Evolutionary conservation across 2,797 vertebrate genomes (phyloP).

Genomic region (Myotis findleyi): DNA sequence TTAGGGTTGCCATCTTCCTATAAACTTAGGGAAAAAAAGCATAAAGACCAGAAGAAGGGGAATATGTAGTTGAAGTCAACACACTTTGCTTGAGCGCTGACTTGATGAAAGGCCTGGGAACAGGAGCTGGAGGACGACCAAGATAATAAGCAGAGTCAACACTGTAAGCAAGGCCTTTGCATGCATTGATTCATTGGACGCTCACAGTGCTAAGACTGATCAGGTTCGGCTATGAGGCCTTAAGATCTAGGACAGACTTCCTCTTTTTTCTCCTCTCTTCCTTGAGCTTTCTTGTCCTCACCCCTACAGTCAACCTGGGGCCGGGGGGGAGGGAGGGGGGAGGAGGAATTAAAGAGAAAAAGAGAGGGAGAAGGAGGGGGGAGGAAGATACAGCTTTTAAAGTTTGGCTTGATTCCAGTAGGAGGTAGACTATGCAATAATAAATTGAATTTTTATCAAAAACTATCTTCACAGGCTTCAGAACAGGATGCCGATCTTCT

Average conservation of each 20-base stretch:
- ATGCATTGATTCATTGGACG: background rate
- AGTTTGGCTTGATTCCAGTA: constrained; percentile 63
- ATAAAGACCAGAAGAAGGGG: background rate
- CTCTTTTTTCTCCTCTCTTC: background rate
- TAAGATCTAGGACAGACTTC: background rate
- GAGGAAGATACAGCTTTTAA: constrained; percentile 53
- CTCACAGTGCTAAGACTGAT: background rate
- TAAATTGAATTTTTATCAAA: constrained; percentile 74
- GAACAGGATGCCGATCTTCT: background rate
- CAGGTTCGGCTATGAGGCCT: background rate
- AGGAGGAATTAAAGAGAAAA: background rate
- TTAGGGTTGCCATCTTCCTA: background rate
- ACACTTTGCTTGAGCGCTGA: background rate
- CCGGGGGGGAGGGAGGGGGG: background rate
- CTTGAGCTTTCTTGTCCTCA: background rate
- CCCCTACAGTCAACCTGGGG: too few species aligned
- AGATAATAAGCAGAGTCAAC: background rate
- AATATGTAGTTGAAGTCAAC: background rate
- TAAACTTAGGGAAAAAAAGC: background rate
- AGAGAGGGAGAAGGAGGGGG: background rate
- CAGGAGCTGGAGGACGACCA: background rate
- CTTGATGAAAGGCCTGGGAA: background rate
- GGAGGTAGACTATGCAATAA: constrained; percentile 65
- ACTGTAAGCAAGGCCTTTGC: background rate
- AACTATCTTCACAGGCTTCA: constrained; percentile 64